phyloP scores from a whole-genome alignment of 2,113 vertebrate species.

The Cyprinus carpio region DNA sequence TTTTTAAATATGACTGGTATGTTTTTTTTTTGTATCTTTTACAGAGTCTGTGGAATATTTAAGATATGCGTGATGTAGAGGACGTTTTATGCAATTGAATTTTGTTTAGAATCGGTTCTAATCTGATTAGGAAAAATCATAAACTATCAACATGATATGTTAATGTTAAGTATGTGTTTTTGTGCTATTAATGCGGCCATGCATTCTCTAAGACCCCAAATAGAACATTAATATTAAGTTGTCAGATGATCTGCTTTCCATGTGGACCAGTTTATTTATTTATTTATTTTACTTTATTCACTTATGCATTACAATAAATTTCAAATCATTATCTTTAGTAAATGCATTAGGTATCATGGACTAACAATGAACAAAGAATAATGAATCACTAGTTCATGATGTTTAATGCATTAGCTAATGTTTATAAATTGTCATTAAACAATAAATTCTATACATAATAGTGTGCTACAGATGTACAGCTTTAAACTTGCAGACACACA shows the following conservation, averaged over 20 bases:
- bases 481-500: background rate
- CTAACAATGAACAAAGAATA: background rate
- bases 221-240: background rate
- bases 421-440: background rate
- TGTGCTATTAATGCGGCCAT: background rate
- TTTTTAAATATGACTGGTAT: background rate
- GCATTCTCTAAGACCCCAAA: background rate
- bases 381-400: no score
- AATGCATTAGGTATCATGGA: background rate
- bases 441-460: background rate
- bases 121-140: background rate
- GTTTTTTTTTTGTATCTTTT: background rate
- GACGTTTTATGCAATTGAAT: background rate
- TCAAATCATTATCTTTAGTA: background rate
- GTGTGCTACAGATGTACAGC: background rate
- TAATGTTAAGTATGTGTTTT: background rate
- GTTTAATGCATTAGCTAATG: background rate
- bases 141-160: background rate
- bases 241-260: background rate
- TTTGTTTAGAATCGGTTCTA: background rate
- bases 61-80: background rate
- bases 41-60: background rate
- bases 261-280: background rate
- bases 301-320: background rate
- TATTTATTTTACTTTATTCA: background rate